A percentile compares a stretch with the other conserved stretches of the same genome.
Conservation (phyloP, 2,113 vertebrate genomes). For the Noturus placidus region DNA sequence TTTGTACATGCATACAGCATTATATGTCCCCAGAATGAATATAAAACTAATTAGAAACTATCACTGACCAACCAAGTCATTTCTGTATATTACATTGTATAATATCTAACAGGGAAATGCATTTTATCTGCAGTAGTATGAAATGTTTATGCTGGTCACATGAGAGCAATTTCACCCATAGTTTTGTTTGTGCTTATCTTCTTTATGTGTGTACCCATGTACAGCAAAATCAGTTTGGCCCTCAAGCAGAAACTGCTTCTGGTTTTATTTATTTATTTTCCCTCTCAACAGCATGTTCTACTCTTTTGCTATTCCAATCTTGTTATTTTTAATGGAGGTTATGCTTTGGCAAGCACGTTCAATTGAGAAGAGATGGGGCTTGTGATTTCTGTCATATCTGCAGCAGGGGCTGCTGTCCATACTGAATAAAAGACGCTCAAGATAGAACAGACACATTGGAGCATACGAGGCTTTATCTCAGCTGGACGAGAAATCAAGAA, state of each 20-base stretch:
- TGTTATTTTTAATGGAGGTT: slow-evolving; percentile 63
- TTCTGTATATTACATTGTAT: not conserved
- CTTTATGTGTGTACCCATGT: slow-evolving; percentile 23
- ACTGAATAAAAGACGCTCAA: slow-evolving; percentile 59
- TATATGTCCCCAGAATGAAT: too few species aligned
- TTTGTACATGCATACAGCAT: too few species aligned
- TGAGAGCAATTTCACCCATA: slow-evolving; percentile 18
- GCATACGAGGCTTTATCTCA: slow-evolving; percentile 63
- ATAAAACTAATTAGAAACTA: too few species aligned
- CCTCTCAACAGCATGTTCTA: slow-evolving; percentile 43
- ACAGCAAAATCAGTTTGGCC: slow-evolving; percentile 37
- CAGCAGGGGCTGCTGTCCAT: slow-evolving; percentile 58
- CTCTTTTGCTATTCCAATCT: slow-evolving; percentile 59
- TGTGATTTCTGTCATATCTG: slow-evolving; percentile 64
- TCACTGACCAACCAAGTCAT: too few species aligned
- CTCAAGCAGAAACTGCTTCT: slow-evolving; percentile 44
- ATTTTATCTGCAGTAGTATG: slow-evolving; percentile 10
- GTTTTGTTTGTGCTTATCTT: slow-evolving; percentile 36
- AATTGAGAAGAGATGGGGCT: slow-evolving; percentile 59
- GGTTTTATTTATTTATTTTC: not conserved
- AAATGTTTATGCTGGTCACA: slow-evolving; percentile 8
- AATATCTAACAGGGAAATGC: not conserved
- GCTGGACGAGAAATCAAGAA: slow-evolving; percentile 25
- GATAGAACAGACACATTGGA: slow-evolving; percentile 54
- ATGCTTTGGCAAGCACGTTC: slow-evolving; percentile 52